Evolutionary conservation across 1,140 invertebrate species (phyloP), one percentile per base, ranked within the genome.

Genomic region (Pseudomyrmex flavicornis): DNA sequence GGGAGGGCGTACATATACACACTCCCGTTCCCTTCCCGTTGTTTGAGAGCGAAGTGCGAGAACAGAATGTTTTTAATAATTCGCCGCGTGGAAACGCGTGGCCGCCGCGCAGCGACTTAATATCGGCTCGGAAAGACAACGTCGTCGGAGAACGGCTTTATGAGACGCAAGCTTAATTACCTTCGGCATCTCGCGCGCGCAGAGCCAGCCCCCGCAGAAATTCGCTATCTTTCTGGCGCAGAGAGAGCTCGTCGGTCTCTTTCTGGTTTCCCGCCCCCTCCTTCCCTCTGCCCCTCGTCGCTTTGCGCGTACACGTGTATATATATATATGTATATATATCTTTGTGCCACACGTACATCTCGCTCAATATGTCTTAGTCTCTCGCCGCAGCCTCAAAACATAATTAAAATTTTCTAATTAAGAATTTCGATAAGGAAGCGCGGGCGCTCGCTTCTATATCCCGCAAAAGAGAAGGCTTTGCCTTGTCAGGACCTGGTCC

Each of bases 371-470:
- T 26, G 35, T 72, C 17, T 79, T 73, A 77, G 82, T 63, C 70
- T 59, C 48, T 12, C 20, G 50, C 20, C 46, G 26, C 76, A 85
- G 85, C 88, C 90, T 91, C 92, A 90, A 94, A 93, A 94, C 93
- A 94, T 94, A 93, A 94, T 94, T 94, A 94, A 94, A 94, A 94
- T 94, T 94, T 94, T 93, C 92, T 94, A 94, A 94, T 94, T 94
- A 94, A 94, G 93, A 93, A 93, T 94, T 94, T 93, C 91, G 93
- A 94, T 92, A 93, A 93, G 92, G 91, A 88, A 91, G 88, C 85
- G 35, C 85, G 35, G n/a, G 26, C 56, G 59, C 75, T 56, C 76
- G 69, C 68, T 72, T 63, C 82, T 86, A 61, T 77, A 61, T 52
- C 76, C 66, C 63, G 85, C 61, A 59, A 74, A 80, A 63, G 83